Evolutionary conservation across 2,113 vertebrate genomes (phyloP), one percentile per base, ranked within the genome.

Genomic region (Melospiza georgiana): DNA sequence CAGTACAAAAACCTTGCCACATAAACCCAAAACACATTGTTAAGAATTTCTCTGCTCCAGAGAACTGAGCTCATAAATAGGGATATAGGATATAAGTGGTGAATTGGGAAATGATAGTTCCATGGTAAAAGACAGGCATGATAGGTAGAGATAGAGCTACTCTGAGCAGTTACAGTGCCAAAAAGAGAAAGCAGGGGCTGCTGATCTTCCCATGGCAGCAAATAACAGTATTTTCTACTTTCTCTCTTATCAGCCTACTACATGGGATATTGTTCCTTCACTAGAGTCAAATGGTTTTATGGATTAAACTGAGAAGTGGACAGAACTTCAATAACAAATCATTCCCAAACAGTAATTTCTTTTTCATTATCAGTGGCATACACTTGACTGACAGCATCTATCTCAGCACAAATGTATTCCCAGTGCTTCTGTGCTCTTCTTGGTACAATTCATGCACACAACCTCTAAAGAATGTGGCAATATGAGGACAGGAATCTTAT

Each of bases 301-400:
- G 90, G 96, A 96, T 97, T 97, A 97, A 91, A 46, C 82, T 95
- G 81, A 96, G 65, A 90, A 95, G 81, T 88, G 62, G 94, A 97
- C 95, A 96, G 93, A 96, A 95, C 95, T 97, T 96, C 96, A 97
- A 95, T 97, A 97, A 96, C 35, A 83, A 97, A 97, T 95, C 73
- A 94, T 96, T 96, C 93, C 81, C 85, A 90, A 93, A 92, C 84
- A 96, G 73, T 89, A 86, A 88, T 96, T 96, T 94, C 90, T 93
- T 93, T 97, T 95, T 95, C 84, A 89, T 96, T 97, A 93, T 95
- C 95, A 79, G 94, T 72, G 24, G 23, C 44, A 69, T 85, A 75
- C 58, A 67, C 46, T 87, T 97, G 96, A 97, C 63, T 96, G 97
- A 96, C 95, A 95, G 72, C 62, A 93, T 88, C 68, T 72, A 57